A percentile compares a stretch with the other conserved stretches of the same genome.
Conservation (phyloP, 2,888 invertebrate species). For the Xestia sexstrigata region DNA sequence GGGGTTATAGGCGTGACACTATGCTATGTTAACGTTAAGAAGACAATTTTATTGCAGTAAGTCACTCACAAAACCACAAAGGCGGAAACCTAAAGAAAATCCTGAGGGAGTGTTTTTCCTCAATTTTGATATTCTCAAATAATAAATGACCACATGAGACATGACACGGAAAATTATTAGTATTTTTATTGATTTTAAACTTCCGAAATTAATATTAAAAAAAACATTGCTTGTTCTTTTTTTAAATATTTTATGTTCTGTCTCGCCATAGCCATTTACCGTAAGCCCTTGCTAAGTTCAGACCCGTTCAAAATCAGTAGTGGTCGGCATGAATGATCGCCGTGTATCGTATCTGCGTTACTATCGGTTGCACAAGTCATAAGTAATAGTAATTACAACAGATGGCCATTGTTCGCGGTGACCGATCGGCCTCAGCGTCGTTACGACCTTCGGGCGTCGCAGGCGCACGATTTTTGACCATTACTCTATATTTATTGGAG, state of each 20-base stretch:
- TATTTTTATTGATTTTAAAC: too few species aligned
- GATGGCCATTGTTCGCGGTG: slow-evolving; percentile 89
- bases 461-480: slow-evolving; percentile 88
- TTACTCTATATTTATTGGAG: slow-evolving; percentile 74
- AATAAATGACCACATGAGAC: too few species aligned
- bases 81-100: too few species aligned
- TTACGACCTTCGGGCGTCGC: slow-evolving; percentile 84
- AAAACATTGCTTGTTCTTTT: too few species aligned
- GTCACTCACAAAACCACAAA: too few species aligned
- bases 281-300: slow-evolving; percentile 38
- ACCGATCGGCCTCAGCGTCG: slow-evolving; percentile 85
- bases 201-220: too few species aligned
- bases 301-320: slow-evolving; percentile 49
- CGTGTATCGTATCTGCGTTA: slow-evolving; percentile 76
- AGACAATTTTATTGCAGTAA: too few species aligned
- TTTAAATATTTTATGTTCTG: not conserved
- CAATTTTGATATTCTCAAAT: too few species aligned
- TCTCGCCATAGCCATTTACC: not conserved
- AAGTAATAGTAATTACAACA: slow-evolving; percentile 89
- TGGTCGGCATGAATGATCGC: slow-evolving; percentile 72
- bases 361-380: slow-evolving; percentile 86
- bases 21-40: too few species aligned
- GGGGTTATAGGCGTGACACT: too few species aligned
- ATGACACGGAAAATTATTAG: too few species aligned
- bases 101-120: too few species aligned